A percentile compares a stretch with the other conserved stretches of the same genome.
Evolutionary conservation across 2,888 invertebrate genomes (phyloP).

Genomic region (Orthosia incerta): DNA sequence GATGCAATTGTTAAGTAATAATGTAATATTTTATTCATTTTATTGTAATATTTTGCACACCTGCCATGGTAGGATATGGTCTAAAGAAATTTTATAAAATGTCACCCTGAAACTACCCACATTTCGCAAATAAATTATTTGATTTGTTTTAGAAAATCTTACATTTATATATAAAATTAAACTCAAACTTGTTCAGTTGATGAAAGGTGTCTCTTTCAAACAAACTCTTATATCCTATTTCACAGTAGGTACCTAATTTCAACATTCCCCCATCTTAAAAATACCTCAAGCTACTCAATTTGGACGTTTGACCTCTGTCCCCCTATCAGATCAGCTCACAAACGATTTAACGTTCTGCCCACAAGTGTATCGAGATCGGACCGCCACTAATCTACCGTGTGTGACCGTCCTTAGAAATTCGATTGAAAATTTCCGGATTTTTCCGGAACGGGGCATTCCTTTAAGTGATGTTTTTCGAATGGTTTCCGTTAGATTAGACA

Average conservation of each 20-base stretch:
- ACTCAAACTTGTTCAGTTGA: too few relatives aligned
- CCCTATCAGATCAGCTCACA: slow-evolving; percentile 75
- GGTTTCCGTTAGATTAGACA: slow-evolving; percentile 83
- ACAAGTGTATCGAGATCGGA: slow-evolving; percentile 73
- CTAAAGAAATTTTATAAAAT: too few relatives aligned
- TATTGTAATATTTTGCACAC: too few relatives aligned
- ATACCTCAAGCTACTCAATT: slow-evolving; percentile 49
- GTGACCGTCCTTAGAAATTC: slow-evolving; percentile 81
- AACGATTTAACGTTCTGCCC: slow-evolving; percentile 79
- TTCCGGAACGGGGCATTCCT: slow-evolving; percentile 75
- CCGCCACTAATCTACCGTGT: slow-evolving; percentile 84
- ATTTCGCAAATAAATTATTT: too few relatives aligned
- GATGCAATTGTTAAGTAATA: too few relatives aligned
- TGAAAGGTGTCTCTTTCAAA: too few relatives aligned
- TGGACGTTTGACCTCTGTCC: slow-evolving; percentile 60
- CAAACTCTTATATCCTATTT: background rate
- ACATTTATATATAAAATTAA: too few relatives aligned
- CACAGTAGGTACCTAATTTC: slow-evolving; percentile 14
- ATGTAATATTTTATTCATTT: too few relatives aligned
- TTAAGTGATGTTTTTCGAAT: slow-evolving; percentile 84
- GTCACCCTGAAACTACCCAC: too few relatives aligned
- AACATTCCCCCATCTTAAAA: slow-evolving; percentile 40
- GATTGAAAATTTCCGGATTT: slow-evolving; percentile 85
- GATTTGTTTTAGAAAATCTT: too few relatives aligned
- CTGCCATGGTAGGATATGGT: too few relatives aligned